Evolutionary conservation across 2,888 invertebrate genomes (phyloP), one percentile per base, ranked within the genome.

Genomic region (Drosophila koepferae): DNA sequence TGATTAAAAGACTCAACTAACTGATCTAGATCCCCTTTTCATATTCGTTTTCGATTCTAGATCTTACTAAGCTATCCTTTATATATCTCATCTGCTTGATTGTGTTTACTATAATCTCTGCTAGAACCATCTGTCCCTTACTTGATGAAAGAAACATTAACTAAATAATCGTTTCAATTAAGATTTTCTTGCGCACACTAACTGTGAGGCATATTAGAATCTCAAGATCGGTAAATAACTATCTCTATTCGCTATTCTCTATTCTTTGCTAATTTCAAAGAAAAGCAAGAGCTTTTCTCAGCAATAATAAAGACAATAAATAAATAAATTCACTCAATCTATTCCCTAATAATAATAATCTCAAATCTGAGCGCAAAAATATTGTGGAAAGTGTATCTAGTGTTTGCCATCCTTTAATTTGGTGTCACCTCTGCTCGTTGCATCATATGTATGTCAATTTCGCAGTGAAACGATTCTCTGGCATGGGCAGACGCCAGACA

Each of bases 391-490:
- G 66, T 9, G 67, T 69, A 67, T 68, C 23, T 28, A 67, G 28
- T n/a, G 7, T 49, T 58, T 20, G 4, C 1, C 38, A 43, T 31
- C 46, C 34, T 9, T 20, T 12, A 10, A 4, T 34, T 34, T 2
- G 18, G 10, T 2, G 48, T 5, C 3, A 18, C 7, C 40, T 31
- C 20, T n/a, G 51, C 14, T 55, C 41, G 31, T 51, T 69, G 34
- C 20, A 36, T 51, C 59, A 23, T 49, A 75, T 78, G 70, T 78
- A 46, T 76, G 76, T 80, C 76, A 76, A 80, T 65, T 72, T 68
- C 18, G 72, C 63, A 40, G 63, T 46, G 16, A 41, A 41, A 68
- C 60, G 54, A 53, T 69, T 61, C 58, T 66, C 58, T 62, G 58
- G 64, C 18, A 20, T 53, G 48, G 36, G 31, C 46, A 55, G 56